Conservation (phyloP, 1,140 invertebrate genomes). For the Zelostemma sp. region DNA sequence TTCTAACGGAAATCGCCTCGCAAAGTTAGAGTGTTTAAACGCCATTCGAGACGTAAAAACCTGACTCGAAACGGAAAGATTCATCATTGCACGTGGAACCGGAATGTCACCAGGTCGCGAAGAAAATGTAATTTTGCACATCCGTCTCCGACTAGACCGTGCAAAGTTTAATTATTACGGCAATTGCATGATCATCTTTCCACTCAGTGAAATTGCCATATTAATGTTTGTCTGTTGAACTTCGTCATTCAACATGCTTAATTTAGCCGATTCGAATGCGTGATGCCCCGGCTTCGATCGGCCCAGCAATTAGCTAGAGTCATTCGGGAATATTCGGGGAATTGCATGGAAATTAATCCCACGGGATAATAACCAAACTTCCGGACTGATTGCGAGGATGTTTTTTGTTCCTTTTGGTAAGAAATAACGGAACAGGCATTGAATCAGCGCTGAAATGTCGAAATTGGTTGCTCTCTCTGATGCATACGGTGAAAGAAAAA, state of each 20-base stretch:
- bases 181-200: neutral
- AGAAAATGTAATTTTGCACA: too few species aligned
- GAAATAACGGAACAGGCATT: neutral
- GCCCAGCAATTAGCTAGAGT: constrained; percentile 54
- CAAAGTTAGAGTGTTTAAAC: too few species aligned
- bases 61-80: too few species aligned
- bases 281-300: constrained; percentile 47
- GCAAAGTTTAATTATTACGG: constrained; percentile 1
- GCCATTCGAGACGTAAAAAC: too few species aligned
- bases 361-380: constrained; percentile 50
- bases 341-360: constrained; percentile 55
- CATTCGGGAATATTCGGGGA: constrained; percentile 36
- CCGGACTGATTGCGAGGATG: constrained; percentile 25
- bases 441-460: too few species aligned
- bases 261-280: constrained; percentile 41
- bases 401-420: constrained; percentile 5
- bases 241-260: constrained; percentile 40
- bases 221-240: constrained; percentile 38
- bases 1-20: too few species aligned
- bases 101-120: too few species aligned
- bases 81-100: too few species aligned
- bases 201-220: constrained; percentile 30
- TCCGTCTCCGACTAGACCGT: neutral
- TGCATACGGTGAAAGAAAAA: too few species aligned
- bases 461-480: too few species aligned